Percentiles rank a stretch among this genome's conserved stretches.
Evolutionary conservation across 1,140 invertebrate genomes (phyloP).

Genomic region (Carposina sasakii): DNA sequence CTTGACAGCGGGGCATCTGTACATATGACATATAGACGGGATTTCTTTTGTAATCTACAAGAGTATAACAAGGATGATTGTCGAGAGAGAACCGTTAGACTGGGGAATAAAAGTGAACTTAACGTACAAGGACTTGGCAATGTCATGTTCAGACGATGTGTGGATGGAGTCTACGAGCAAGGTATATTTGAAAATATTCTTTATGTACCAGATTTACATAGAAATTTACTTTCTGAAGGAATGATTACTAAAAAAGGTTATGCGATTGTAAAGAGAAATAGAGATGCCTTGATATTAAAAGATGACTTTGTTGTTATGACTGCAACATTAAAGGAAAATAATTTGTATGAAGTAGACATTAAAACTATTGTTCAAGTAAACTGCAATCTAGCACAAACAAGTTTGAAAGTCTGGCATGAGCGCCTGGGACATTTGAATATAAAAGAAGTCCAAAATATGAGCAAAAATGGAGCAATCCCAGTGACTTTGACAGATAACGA

Average conservation of each 20-base stretch:
- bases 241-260: conserved; percentile 24
- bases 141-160: conserved; percentile 23
- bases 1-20: conserved; percentile 43
- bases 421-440: conserved; percentile 30
- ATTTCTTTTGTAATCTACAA: conserved; percentile 23
- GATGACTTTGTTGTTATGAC: conserved; percentile 20
- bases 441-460: conserved; percentile 20
- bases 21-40: conserved; percentile 35
- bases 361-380: conserved; percentile 15
- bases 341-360: conserved; percentile 26
- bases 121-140: conserved; percentile 21
- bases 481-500: too few relatives aligned
- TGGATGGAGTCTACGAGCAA: conserved; percentile 32
- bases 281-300: conserved; percentile 20
- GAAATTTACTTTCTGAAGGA: conserved; percentile 43
- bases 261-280: conserved; percentile 16
- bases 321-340: conserved; percentile 20
- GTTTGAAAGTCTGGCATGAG: conserved; percentile 33
- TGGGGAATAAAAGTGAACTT: conserved; percentile 23
- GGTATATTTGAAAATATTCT: conserved; percentile 28
- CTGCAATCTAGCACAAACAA: conserved; percentile 26
- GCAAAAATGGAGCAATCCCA: conserved; percentile 8
- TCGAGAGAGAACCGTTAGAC: conserved; percentile 23
- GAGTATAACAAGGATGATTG: conserved; percentile 22
- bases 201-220: conserved; percentile 32